These are phyloP conservation scores for Drosophila prosaltans DNA, from an alignment of 1,140 invertebrate genomes.

Conservation along the genomic window DNA sequence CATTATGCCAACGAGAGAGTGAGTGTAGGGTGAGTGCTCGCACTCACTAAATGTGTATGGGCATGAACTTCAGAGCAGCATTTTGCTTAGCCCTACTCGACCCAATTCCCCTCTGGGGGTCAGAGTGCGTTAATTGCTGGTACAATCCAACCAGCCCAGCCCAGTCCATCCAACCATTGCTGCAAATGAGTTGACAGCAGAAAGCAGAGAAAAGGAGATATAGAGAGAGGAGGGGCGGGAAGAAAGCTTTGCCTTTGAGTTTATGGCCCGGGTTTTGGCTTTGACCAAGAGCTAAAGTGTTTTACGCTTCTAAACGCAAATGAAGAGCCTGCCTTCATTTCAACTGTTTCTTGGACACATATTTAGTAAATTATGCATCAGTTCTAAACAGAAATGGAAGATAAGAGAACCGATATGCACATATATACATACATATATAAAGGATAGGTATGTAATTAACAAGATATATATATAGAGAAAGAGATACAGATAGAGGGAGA, in stretches of 20 bases:
- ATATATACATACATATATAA: conserved; percentile 32
- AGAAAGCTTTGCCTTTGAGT: too few species aligned
- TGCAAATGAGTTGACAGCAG: conserved; percentile 52
- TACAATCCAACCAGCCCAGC: conserved; percentile 14
- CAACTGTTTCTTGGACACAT: conserved; percentile 31
- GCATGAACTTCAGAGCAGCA: conserved; percentile 49
- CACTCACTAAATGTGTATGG: conserved; percentile 49
- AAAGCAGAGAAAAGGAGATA: neutral
- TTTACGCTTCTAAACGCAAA: neutral
- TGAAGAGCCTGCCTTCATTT: neutral
- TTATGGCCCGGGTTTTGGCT: too few species aligned
- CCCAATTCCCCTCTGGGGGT: conserved; percentile 49
- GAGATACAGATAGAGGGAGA: neutral
- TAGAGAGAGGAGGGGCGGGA: neutral
- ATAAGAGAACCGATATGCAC: conserved; percentile 39
- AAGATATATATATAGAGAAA: neutral
- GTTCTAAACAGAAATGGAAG: neutral
- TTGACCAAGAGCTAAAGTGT: conserved; percentile 16
- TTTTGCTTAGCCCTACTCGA: conserved; percentile 60
- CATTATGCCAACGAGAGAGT: conserved; percentile 57
- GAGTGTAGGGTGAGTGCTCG: too few species aligned
- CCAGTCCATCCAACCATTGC: neutral
- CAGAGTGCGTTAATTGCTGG: conserved; percentile 73
- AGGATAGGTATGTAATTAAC: conserved; percentile 50
- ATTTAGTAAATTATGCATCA: conserved; percentile 62